Evolutionary conservation across 1,140 invertebrate genomes (phyloP).

Genomic region (Lordiphosa stackelbergi): DNA sequence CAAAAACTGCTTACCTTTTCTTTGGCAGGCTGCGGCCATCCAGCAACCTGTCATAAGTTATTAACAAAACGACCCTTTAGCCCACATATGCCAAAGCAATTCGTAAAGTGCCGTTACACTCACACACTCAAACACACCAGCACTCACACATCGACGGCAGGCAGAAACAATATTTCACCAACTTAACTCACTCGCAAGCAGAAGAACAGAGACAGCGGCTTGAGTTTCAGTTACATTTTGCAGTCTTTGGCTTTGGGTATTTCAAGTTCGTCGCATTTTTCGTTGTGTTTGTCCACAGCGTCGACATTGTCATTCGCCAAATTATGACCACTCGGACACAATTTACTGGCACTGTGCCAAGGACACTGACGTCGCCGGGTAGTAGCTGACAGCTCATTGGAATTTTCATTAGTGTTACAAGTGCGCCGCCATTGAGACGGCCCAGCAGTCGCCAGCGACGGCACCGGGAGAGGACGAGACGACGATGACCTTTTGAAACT

Average conservation of each 20-base stretch:
- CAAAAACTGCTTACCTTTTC: constrained; percentile 25
- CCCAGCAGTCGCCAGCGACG: constrained; percentile 15
- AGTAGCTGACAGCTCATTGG: constrained; percentile 60
- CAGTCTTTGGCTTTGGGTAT: constrained; percentile 24
- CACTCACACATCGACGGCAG: constrained; percentile 14
- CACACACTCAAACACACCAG: not conserved
- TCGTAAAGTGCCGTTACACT: constrained; percentile 53
- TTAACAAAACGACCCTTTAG: constrained; percentile 60
- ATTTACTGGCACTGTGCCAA: constrained; percentile 66
- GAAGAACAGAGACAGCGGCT: constrained; percentile 1
- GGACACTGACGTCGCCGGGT: constrained; percentile 40
- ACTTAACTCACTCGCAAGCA: not conserved
- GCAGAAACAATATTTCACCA: constrained; percentile 43
- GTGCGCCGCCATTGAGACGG: constrained; percentile 68
- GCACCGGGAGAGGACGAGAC: constrained; percentile 7
- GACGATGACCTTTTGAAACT: constrained; percentile 47
- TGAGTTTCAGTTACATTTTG: constrained; percentile 40
- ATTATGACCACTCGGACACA: constrained; percentile 68
- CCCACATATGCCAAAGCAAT: constrained; percentile 58
- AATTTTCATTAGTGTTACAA: constrained; percentile 73
- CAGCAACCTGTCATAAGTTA: constrained; percentile 65
- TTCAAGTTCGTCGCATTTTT: constrained; percentile 59
- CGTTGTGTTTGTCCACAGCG: not conserved
- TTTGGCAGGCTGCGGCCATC: constrained; percentile 9
- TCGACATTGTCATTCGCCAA: constrained; percentile 28